These are phyloP conservation scores for Lepidotrigona ventralis DNA, from an alignment of 1,140 invertebrate species.

Conservation along the genomic window DNA sequence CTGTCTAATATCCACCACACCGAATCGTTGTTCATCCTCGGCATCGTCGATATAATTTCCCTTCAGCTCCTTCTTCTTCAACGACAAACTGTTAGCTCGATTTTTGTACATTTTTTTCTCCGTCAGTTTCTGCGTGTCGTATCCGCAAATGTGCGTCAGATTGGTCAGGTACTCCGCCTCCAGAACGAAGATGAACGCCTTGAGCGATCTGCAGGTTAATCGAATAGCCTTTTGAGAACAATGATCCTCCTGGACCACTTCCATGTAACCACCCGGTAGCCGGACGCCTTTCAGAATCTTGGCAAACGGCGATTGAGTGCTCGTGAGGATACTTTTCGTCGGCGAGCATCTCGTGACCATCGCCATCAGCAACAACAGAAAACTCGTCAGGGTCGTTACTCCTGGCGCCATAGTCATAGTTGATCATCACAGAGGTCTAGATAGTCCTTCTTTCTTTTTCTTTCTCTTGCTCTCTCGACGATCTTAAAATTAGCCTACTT, in stretches of 20 bases:
- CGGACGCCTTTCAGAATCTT: constrained; percentile 67
- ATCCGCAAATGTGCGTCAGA: constrained; percentile 65
- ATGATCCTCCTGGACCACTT: constrained; percentile 73
- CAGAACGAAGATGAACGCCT: constrained; percentile 73
- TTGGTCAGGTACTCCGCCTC: constrained; percentile 72
- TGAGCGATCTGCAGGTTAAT: constrained; percentile 75
- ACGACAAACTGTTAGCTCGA: constrained; percentile 19
- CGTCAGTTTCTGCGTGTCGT: constrained; percentile 36
- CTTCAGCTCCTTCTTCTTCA: constrained; percentile 50
- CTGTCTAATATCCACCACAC: constrained; percentile 65
- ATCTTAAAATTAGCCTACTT: constrained; percentile 57
- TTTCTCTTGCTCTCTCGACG: constrained; percentile 7
- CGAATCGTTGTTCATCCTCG: constrained; percentile 47
- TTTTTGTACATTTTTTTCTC: constrained; percentile 9
- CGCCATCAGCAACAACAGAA: constrained; percentile 62
- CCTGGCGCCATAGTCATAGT: constrained; percentile 67
- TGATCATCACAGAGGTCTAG: constrained; percentile 68
- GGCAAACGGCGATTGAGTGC: constrained; percentile 49
- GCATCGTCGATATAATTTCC: constrained; percentile 71
- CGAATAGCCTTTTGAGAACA: constrained; percentile 72
- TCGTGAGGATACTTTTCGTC: constrained; percentile 40
- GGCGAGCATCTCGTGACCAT: constrained; percentile 57
- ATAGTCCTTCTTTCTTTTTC: constrained; percentile 6
- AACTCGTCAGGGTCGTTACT: constrained; percentile 63
- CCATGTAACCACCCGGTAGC: constrained; percentile 71